phyloP scores from a whole-genome alignment of 2,797 vertebrate species.

The Gymnopithys bicolor region DNA sequence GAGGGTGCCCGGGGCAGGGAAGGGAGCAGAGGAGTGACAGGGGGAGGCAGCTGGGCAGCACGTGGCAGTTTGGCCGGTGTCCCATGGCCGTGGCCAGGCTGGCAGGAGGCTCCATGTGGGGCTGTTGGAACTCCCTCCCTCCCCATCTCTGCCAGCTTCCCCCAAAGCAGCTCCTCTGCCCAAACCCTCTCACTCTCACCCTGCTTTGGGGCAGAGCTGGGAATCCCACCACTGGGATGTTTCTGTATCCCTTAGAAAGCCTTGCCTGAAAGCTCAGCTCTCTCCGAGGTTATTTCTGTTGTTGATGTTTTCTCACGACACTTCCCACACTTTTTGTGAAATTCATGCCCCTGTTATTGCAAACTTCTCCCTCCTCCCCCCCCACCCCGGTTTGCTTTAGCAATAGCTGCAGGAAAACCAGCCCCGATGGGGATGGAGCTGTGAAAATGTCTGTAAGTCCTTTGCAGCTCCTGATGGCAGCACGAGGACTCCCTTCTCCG shows the following conservation, averaged over 20 bases:
- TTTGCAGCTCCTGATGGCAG: fast-evolving
- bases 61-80: fast-evolving
- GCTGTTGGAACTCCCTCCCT: fast-evolving
- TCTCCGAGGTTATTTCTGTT: not conserved
- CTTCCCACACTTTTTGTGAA: constrained; percentile 40
- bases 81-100: fast-evolving
- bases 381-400: not conserved
- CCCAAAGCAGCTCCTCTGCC: not conserved
- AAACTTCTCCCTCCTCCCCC: not conserved
- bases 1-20: not conserved
- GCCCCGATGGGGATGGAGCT: not conserved
- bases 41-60: fast-evolving
- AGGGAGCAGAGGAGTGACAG: not conserved
- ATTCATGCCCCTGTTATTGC: not conserved
- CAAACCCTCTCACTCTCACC: not conserved
- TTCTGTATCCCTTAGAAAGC: not conserved
- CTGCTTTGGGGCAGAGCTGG: not conserved
- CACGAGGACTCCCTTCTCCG: fast-evolving
- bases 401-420: not conserved
- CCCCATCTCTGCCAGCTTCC: not conserved
- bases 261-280: not conserved
- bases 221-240: fast-evolving
- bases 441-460: not conserved
- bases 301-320: not conserved
- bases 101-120: not conserved